phyloP scores from a whole-genome alignment of 2,113 vertebrate genomes.

The Sylvia atricapilla region DNA sequence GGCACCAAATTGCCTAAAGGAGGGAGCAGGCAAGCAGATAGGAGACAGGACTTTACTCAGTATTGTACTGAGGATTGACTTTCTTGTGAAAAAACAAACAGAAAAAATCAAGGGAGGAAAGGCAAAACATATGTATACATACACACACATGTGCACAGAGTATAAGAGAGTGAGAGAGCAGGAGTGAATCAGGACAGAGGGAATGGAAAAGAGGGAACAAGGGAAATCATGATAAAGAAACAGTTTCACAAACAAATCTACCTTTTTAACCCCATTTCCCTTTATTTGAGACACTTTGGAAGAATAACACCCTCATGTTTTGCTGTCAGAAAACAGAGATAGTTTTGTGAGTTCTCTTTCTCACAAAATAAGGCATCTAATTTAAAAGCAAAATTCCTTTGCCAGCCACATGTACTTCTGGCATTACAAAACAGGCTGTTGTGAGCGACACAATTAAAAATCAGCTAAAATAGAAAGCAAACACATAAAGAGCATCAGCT shows the following conservation, averaged over 20 bases:
- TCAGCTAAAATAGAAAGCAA: background rate
- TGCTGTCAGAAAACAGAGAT: background rate
- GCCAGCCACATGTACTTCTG: background rate
- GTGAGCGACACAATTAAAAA: background rate
- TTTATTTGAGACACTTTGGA: background rate
- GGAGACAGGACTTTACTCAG: constrained; percentile 6
- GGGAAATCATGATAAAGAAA: background rate
- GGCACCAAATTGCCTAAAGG: constrained; percentile 42
- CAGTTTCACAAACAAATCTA: background rate
- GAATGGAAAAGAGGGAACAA: background rate
- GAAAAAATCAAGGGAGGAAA: background rate
- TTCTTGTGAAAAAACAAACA: background rate
- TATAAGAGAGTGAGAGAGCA: background rate
- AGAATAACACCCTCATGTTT: background rate
- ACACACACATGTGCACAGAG: fast-evolving
- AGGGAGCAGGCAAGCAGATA: background rate
- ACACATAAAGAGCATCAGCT: background rate
- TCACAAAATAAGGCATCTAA: background rate
- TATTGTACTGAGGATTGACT: constrained; percentile 13
- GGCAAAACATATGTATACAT: background rate
- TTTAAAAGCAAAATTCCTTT: background rate
- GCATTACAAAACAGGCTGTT: background rate
- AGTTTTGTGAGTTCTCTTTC: background rate
- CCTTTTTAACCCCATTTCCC: background rate
- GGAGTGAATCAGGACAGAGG: background rate